Conservation (phyloP, 53 echinoderm and acorn worm genomes). For the Astropecten irregularis region DNA sequence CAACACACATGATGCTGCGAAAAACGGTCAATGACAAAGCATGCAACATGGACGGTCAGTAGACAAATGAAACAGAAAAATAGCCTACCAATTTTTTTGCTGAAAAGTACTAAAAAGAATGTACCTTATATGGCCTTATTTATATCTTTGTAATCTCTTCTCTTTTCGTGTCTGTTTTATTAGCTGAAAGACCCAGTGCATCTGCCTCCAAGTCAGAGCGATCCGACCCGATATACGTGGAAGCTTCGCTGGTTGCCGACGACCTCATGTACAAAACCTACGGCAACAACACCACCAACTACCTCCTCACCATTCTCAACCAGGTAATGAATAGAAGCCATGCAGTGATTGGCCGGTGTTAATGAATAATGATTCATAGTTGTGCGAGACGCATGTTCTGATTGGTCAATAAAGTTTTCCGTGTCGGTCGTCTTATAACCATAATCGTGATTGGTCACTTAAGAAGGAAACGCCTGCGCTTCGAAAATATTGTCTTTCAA, state of each 20-base stretch:
- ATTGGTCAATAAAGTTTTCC: too few species aligned
- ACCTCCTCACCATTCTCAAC: conserved; percentile 74
- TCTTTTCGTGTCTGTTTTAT: too few species aligned
- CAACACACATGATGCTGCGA: conserved; percentile 54
- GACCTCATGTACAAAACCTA: conserved; percentile 66
- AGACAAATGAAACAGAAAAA: too few species aligned
- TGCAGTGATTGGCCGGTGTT: not conserved
- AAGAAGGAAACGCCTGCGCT: too few species aligned
- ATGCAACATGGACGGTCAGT: conserved; percentile 38
- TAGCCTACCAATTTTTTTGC: too few species aligned
- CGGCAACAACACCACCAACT: conserved; percentile 65
- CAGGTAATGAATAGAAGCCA: conserved; percentile 71
- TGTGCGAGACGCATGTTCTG: not conserved
- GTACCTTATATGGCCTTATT: too few species aligned
- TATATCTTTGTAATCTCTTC: too few species aligned
- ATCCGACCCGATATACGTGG: conserved; percentile 50
- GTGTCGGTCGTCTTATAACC: too few species aligned
- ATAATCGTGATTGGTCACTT: not conserved
- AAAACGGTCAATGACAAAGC: not conserved
- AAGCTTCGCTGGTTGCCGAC: conserved; percentile 81
- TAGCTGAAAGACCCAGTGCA: not conserved
- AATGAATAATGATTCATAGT: not conserved
- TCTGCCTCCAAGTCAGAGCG: not conserved
- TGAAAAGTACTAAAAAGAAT: too few species aligned
- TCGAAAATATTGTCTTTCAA: too few species aligned